phyloP scores from a whole-genome alignment of 2,888 invertebrate species.

The Hermaeophaga mercurialis region DNA sequence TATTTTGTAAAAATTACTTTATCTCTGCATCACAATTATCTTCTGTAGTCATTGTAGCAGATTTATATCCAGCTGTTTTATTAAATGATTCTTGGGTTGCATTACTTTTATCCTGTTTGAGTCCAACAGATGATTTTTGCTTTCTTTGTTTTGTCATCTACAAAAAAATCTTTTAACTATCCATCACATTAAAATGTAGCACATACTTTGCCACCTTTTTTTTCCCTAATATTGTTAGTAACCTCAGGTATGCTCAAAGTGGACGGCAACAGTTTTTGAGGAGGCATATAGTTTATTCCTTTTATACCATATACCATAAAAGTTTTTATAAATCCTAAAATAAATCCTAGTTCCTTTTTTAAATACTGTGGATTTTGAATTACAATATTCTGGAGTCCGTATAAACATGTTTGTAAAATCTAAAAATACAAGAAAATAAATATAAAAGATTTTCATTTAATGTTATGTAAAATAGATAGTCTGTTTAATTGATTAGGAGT shows the following conservation, averaged over 20 bases:
- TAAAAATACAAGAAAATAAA: no score
- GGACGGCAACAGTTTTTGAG: slow-evolving; percentile 64
- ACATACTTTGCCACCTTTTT: slow-evolving; percentile 66
- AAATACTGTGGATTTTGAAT: slow-evolving; percentile 48
- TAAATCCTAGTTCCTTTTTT: slow-evolving; percentile 56
- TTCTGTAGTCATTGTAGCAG: slow-evolving; percentile 36
- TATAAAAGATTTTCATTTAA: no score
- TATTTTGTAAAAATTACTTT: slow-evolving; percentile 25
- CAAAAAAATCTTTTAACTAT: slow-evolving; percentile 1
- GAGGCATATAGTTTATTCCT: slow-evolving; percentile 58
- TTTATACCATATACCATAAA: slow-evolving; percentile 62
- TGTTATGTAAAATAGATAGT: no score
- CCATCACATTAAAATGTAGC: not conserved
- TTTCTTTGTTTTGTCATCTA: slow-evolving; percentile 48
- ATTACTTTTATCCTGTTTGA: slow-evolving; percentile 37
- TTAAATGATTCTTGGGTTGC: slow-evolving; percentile 30
- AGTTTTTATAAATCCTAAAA: slow-evolving; percentile 64
- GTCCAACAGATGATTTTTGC: slow-evolving; percentile 36
- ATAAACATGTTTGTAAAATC: slow-evolving; percentile 58
- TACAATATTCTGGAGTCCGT: slow-evolving; percentile 54
- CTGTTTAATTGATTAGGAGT: no score
- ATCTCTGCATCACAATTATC: slow-evolving; percentile 33
- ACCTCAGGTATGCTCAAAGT: slow-evolving; percentile 65
- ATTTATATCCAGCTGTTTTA: slow-evolving; percentile 36
- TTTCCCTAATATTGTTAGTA: slow-evolving; percentile 47